These are phyloP conservation scores for Erythrolamprus reginae DNA, from an alignment of 2,113 vertebrate species.

Conservation along the genomic window DNA sequence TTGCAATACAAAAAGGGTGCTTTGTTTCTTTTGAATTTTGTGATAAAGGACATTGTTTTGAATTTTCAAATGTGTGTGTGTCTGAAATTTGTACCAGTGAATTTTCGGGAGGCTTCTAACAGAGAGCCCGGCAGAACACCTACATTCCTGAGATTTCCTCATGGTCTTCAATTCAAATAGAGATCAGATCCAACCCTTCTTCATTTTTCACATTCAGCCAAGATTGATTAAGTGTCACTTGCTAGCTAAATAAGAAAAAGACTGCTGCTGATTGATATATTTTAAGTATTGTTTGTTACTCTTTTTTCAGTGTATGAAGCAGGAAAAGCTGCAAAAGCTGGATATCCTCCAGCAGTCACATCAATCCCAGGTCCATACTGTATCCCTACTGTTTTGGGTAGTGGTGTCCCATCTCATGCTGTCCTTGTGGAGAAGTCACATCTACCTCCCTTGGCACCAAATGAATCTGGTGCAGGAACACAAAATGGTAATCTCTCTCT, in stretches of 20 bases:
- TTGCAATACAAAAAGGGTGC: too few species aligned
- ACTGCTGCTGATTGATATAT: background rate
- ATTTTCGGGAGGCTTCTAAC: too few species aligned
- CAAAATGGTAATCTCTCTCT: slow-evolving; percentile 70
- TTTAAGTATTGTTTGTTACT: slow-evolving; percentile 23
- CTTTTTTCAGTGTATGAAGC: slow-evolving; percentile 87
- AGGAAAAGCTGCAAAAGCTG: slow-evolving; percentile 86
- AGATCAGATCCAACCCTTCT: background rate
- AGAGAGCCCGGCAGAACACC: too few species aligned
- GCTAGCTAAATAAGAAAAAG: background rate
- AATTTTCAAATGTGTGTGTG: too few species aligned
- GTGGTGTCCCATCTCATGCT: slow-evolving; percentile 77
- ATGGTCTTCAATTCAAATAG: background rate
- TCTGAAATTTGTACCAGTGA: too few species aligned
- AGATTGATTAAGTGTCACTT: background rate
- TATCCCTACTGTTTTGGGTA: slow-evolving; percentile 83
- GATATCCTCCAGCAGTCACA: slow-evolving; percentile 73
- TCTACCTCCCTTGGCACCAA: slow-evolving; percentile 74
- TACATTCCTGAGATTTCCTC: background rate
- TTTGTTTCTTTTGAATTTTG: too few species aligned
- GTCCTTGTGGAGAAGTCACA: slow-evolving; percentile 80
- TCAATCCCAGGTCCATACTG: slow-evolving; percentile 88
- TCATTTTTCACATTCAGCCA: background rate
- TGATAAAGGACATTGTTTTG: too few species aligned
- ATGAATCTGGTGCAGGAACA: slow-evolving; percentile 68